Evolutionary conservation across 2,888 invertebrate species (phyloP), one percentile per base, ranked within the genome.

Genomic region (Eupithecia dodoneata): DNA sequence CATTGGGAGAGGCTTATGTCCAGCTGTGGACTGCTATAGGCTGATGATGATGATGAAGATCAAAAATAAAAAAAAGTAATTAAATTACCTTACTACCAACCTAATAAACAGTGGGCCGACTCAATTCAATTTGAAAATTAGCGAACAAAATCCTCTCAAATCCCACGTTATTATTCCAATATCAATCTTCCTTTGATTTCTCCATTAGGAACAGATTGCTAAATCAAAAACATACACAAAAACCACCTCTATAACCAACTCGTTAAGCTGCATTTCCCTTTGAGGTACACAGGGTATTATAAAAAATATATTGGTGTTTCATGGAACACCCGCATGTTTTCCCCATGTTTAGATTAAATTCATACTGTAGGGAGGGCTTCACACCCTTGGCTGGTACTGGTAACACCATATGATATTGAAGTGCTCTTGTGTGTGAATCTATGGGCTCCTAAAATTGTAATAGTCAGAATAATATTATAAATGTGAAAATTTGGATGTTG

Each of bases 101-200:
- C 55, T 18, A 7, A 30, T 30, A 30, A 15, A 41, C 15, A 66
- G 15, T 15, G 10, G 30, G 13, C 2, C n/a, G 13, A 66, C 55
- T 44, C 42, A 41, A 76, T 74, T 47, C 41, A 63, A 73, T 78
- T 71, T 55, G 63, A 30, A 47, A 71, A 78, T 70, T 72, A 78
- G 47, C 55, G 69, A 72, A 76, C 69, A 80, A 83, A 76, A 86
- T 83, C 81, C 80, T 83, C 86, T 86, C 81, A 85, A 78, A 85
- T 91, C 90, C 88, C 90, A 90, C 90, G 89, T 85, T 84, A 83
- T 30, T 80, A 88, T 93, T 93, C 93, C 92, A 93, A 93, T 90
- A 92, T 93, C 85, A 92, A 93, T 93, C 90, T 90, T 90, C 88
- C 87, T 87, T 90, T 93, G 92, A 94, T 93, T 93, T 91, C 88